These are phyloP conservation scores for Pao palembangensis DNA, from an alignment of 2,113 vertebrate species.

Conservation along the genomic window DNA sequence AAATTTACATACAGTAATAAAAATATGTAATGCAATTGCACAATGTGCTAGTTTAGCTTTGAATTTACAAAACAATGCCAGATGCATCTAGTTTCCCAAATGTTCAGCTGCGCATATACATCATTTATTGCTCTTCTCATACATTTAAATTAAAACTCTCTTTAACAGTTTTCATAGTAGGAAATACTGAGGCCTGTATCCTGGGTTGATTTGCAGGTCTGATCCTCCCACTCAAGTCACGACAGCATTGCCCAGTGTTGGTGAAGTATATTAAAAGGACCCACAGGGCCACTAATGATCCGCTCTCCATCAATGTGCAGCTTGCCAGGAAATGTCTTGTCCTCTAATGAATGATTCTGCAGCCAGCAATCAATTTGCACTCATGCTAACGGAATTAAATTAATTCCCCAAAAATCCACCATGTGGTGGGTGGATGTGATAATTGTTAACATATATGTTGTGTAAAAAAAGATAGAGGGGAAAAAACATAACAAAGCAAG, in stretches of 20 bases:
- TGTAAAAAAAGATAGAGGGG: conserved; percentile 53
- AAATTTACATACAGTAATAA: conserved; percentile 9
- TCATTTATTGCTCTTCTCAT: too few species aligned
- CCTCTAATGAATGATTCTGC: conserved; percentile 70
- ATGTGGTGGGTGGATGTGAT: conserved; percentile 53
- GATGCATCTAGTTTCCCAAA: too few species aligned
- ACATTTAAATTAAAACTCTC: too few species aligned
- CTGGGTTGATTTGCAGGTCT: conserved; percentile 62
- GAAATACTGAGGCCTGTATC: too few species aligned
- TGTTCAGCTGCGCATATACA: too few species aligned
- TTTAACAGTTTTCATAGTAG: too few species aligned
- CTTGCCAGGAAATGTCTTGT: conserved; percentile 67
- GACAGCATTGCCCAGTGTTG: conserved; percentile 53
- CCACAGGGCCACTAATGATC: conserved; percentile 71
- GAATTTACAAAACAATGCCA: too few species aligned
- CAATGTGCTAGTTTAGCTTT: too few species aligned
- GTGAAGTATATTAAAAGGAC: conserved; percentile 72
- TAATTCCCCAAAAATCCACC: conserved; percentile 63
- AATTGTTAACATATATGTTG: conserved; percentile 60
- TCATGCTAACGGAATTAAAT: conserved; percentile 73
- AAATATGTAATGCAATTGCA: not conserved
- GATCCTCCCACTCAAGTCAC: conserved; percentile 60
- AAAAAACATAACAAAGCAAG: conserved; percentile 47
- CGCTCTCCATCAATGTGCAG: conserved; percentile 65
- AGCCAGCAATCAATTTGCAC: conserved; percentile 73